Percentiles rank a stretch among this genome's conserved stretches.
phyloP scores from a whole-genome alignment of 2,797 vertebrate genomes.

The Acanthurus lineatus region DNA sequence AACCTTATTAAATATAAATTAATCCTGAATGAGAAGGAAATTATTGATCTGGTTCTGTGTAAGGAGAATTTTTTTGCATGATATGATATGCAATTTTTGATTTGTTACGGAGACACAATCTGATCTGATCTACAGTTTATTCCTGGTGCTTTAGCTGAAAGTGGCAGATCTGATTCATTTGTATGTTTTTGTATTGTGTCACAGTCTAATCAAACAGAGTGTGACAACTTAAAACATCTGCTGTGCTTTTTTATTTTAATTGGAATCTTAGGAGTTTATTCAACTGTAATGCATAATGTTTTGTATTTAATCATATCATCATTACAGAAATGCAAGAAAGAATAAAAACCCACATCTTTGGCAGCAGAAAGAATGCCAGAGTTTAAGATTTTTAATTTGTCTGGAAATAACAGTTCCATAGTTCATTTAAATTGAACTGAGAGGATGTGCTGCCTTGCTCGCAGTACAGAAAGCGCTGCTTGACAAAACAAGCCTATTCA shows the following conservation, averaged over 20 bases:
- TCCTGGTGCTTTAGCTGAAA: not conserved
- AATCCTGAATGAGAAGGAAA: not conserved
- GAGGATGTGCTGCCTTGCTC: not conserved
- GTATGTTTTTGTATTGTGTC: slow-evolving; percentile 19
- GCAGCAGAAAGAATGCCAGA: not conserved
- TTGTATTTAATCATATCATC: slow-evolving; percentile 28
- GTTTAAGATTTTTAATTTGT: slow-evolving; percentile 27
- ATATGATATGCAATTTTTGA: not conserved
- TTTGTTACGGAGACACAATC: not conserved
- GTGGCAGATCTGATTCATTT: slow-evolving; percentile 17
- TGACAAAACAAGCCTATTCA: not conserved
- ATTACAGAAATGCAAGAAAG: slow-evolving; percentile 25
- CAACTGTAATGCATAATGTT: slow-evolving; percentile 33
- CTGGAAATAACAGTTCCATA: not conserved
- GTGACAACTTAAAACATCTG: slow-evolving; percentile 34
- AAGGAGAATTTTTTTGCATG: not conserved
- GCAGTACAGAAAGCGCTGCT: slow-evolving; percentile 7
- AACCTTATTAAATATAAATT: not conserved
- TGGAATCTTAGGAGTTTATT: slow-evolving; percentile 46
- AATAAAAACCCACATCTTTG: not conserved
- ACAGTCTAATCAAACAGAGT: slow-evolving; percentile 18
- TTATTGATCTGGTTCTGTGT: not conserved
- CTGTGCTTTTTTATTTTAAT: slow-evolving; percentile 46
- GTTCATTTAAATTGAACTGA: slow-evolving; percentile 27
- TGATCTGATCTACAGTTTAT: not conserved